Evolutionary conservation across 2,888 invertebrate genomes (phyloP).

Genomic region (Philhelius pedissequus): DNA sequence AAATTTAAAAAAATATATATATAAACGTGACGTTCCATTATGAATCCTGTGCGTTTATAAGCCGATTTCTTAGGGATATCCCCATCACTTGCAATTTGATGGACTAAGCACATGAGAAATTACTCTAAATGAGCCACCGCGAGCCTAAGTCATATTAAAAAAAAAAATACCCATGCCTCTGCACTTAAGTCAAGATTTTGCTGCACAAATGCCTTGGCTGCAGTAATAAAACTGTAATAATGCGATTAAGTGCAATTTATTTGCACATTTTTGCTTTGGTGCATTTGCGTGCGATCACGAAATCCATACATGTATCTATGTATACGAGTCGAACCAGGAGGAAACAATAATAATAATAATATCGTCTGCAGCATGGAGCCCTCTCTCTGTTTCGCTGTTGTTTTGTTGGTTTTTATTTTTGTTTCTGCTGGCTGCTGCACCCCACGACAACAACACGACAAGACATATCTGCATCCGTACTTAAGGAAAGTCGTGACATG

Average conservation of each 20-base stretch:
- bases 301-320: no score
- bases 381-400: neutral
- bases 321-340: slow-evolving; percentile 5
- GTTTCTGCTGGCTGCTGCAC: neutral
- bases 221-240: slow-evolving; percentile 68
- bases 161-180: slow-evolving; percentile 7
- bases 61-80: slow-evolving; percentile 32
- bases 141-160: neutral
- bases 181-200: slow-evolving; percentile 22
- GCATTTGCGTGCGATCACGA: slow-evolving; percentile 67
- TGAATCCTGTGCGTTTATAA: slow-evolving; percentile 55
- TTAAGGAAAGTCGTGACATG: slow-evolving; percentile 64
- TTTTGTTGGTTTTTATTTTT: neutral
- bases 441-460: neutral
- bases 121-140: slow-evolving; percentile 36
- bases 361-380: slow-evolving; percentile 13
- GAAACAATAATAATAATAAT: slow-evolving; percentile 28
- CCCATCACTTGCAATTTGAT: slow-evolving; percentile 59
- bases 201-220: slow-evolving; percentile 46
- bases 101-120: slow-evolving; percentile 62
- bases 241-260: slow-evolving; percentile 68
- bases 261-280: slow-evolving; percentile 48
- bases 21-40: neutral
- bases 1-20: neutral
- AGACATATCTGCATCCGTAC: slow-evolving; percentile 48